These are phyloP conservation scores for Drosophila melanica DNA, from an alignment of 1,140 invertebrate species.

Conservation along the genomic window DNA sequence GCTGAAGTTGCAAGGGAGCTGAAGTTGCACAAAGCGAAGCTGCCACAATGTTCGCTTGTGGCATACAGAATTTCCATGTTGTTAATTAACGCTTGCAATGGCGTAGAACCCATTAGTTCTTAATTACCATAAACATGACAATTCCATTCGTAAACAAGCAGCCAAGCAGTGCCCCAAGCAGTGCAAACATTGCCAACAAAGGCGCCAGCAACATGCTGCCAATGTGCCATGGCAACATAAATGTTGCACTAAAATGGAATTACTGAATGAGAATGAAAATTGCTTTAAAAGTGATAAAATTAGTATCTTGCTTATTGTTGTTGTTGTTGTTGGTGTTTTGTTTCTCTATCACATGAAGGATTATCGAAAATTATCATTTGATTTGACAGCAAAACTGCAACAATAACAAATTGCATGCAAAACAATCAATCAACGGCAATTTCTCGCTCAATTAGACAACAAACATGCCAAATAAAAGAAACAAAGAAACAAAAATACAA, in stretches of 20 bases:
- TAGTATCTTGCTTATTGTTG: neutral
- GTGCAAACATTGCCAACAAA: slow-evolving; percentile 16
- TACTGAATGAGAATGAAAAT: neutral
- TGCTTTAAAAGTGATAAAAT: neutral
- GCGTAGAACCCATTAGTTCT: slow-evolving; percentile 78
- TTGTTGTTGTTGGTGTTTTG: neutral
- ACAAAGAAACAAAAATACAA: slow-evolving; percentile 39
- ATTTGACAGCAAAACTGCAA: slow-evolving; percentile 27
- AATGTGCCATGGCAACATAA: slow-evolving; percentile 8
- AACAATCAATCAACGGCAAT: slow-evolving; percentile 83
- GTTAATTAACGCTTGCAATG: slow-evolving; percentile 79
- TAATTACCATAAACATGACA: slow-evolving; percentile 83
- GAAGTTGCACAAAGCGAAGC: neutral
- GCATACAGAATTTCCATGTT: slow-evolving; percentile 55
- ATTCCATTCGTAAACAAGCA: slow-evolving; percentile 58
- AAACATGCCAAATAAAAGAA: slow-evolving; percentile 68
- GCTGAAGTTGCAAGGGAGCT: neutral
- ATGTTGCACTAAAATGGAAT: neutral
- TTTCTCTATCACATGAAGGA: neutral
- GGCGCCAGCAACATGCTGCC: slow-evolving; percentile 1
- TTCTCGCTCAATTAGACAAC: slow-evolving; percentile 83
- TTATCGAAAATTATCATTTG: neutral
- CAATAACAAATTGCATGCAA: slow-evolving; percentile 76
- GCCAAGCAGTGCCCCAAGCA: slow-evolving; percentile 24
- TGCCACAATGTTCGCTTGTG: slow-evolving; percentile 23